Percentiles rank a stretch among this genome's conserved stretches.
These are phyloP conservation scores for Podocnemis expansa DNA, from an alignment of 2,113 vertebrate genomes.

Conservation along the genomic window DNA sequence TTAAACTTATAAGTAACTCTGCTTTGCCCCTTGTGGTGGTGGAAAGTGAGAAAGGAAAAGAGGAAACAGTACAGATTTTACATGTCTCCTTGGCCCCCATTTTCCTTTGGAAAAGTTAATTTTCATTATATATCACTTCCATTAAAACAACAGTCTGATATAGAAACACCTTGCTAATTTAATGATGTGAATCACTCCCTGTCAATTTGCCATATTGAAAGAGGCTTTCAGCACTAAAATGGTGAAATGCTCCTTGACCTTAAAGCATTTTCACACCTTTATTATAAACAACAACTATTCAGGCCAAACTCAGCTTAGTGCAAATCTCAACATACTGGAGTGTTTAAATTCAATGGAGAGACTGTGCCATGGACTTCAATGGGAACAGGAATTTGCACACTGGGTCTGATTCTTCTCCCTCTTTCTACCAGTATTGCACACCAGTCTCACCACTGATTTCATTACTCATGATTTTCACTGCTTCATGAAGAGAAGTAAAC, in stretches of 20 bases:
- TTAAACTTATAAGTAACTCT: not conserved
- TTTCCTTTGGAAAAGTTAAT: not conserved
- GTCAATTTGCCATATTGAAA: not conserved
- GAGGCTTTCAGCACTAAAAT: not conserved
- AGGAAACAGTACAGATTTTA: accelerated
- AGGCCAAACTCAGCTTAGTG: not conserved
- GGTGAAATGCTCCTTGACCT: not conserved
- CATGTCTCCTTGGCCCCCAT: not conserved
- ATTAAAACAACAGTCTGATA: not conserved
- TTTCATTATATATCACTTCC: not conserved
- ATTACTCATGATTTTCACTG: not conserved
- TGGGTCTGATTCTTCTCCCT: not conserved
- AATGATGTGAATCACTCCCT: not conserved
- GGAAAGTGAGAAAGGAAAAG: not conserved
- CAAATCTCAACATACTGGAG: not conserved
- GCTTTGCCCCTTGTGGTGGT: not conserved
- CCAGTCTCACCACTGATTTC: not conserved
- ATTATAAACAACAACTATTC: not conserved
- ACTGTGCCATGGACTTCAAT: not conserved
- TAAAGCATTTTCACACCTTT: not conserved
- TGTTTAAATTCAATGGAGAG: not conserved
- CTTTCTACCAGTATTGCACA: not conserved
- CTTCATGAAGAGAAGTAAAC: not conserved
- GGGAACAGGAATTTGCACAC: not conserved
- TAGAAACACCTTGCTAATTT: not conserved